Base-by-base conservation (phyloP, 2,113 vertebrate species). In the Leiothrix lutea region DNA sequence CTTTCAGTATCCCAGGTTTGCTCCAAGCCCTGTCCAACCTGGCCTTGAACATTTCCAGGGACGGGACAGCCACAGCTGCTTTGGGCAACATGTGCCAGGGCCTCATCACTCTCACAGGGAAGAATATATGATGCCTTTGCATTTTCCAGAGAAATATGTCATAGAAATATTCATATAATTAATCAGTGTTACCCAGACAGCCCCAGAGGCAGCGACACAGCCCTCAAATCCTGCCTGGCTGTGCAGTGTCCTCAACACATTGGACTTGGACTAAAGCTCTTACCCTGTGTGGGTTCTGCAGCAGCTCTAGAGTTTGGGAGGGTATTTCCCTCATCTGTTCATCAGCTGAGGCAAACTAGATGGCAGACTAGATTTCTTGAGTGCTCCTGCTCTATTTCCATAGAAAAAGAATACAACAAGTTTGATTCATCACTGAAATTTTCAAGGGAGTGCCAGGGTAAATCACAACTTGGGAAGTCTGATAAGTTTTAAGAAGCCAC, bases 221-320 rank as follows among this genome's bases (percentile, higher is more conserved):
- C 38, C 47, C 36, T 62, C 25, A 57, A 50, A 57, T 42, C 57
- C 14, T 42, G 33, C 29, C 40, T 74, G 58, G 35, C 33, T 33
- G 5, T 14, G 42, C 48, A 1, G 1, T 4, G 12, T 31, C 28
- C 42, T 54, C 31, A 54, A 29, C 62, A 53, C 3, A 29, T 3
- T 0, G 0, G 11, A 38, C 35, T 69, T 0, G 0, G 17, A n/a
- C 31, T 70, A 36, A 62, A 94, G 35, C 42, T 33, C 9, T 87
- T 12, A 45, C 10, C 20, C 20, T 5, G 14, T 4, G 9, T 21
- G 67, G 42, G 23, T 62, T 80, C 42, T 62, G 50, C 86, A 84
- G 18, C 38, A 80, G 33, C 25, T 65, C 18, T 57, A 5, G 21
- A 19, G 36, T 73, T 21, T 61, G 53, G 21, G 21, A 45, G 44